phyloP scores from a whole-genome alignment of 1,140 invertebrate species.

The Temnothorax longispinosus region DNA sequence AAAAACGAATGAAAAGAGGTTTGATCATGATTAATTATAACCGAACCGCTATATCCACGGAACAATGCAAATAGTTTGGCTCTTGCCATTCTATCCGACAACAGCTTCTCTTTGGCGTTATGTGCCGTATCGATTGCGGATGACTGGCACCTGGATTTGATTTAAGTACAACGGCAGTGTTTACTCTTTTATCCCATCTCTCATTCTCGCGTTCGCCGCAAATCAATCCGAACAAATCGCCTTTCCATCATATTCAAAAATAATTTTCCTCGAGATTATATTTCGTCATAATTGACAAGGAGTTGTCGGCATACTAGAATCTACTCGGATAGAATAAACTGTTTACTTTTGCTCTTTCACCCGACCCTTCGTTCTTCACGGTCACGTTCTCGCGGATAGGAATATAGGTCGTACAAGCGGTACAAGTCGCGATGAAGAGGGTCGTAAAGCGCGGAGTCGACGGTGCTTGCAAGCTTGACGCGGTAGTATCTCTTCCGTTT shows the following conservation, averaged over 20 bases:
- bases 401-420: background rate
- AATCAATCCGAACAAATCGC: background rate
- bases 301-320: too few species aligned
- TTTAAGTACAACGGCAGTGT: background rate
- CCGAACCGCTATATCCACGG: background rate
- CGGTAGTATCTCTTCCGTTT: background rate
- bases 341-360: conserved; percentile 4
- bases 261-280: background rate
- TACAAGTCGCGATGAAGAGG: background rate
- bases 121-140: background rate
- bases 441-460: conserved; percentile 3
- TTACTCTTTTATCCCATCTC: background rate
- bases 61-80: background rate
- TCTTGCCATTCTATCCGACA: background rate
- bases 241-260: background rate
- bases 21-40: conserved; percentile 4
- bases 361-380: too few species aligned
- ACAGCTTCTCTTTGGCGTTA: background rate
- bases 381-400: background rate
- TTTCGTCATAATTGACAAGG: background rate
- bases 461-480: background rate
- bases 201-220: background rate
- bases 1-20: background rate
- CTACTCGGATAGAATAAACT: background rate
- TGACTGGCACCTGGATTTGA: background rate